Conservation (phyloP, 2,888 invertebrate species). For the Scaptomyza caliginosa region DNA sequence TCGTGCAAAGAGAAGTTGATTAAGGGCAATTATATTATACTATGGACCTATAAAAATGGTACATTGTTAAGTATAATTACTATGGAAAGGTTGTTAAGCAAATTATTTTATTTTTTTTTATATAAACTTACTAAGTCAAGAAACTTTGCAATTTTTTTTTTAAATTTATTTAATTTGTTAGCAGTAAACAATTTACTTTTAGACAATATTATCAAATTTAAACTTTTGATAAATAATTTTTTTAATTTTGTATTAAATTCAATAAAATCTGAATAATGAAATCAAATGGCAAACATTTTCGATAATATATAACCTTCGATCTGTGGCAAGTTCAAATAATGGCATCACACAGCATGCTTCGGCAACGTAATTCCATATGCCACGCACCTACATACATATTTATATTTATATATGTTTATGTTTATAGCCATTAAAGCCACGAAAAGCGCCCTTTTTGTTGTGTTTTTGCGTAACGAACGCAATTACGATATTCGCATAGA, state of each 20-base stretch:
- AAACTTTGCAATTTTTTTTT: too few relatives aligned
- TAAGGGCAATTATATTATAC: slow-evolving; percentile 12
- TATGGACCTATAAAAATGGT: neutral
- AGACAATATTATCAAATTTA: too few relatives aligned
- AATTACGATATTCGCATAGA: slow-evolving; percentile 35
- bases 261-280: neutral
- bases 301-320: neutral
- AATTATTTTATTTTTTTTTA: too few relatives aligned
- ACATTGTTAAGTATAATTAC: too few relatives aligned
- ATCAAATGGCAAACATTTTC: neutral
- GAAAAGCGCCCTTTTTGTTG: slow-evolving; percentile 8
- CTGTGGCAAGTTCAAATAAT: neutral
- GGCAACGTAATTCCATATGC: slow-evolving; percentile 5
- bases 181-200: too few relatives aligned
- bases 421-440: slow-evolving; percentile 3
- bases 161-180: too few relatives aligned
- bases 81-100: too few relatives aligned
- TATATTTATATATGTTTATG: neutral
- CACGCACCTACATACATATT: neutral
- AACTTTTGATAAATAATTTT: too few relatives aligned
- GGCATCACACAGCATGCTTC: neutral
- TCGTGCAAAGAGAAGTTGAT: neutral
- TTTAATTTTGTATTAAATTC: neutral
- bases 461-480: slow-evolving; percentile 31
- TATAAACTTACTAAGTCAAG: too few relatives aligned